These are phyloP conservation scores for Cliona cf. orientalis DNA, from an alignment of 37 sponge, comb jelly and placozoan species.

Conservation along the genomic window DNA sequence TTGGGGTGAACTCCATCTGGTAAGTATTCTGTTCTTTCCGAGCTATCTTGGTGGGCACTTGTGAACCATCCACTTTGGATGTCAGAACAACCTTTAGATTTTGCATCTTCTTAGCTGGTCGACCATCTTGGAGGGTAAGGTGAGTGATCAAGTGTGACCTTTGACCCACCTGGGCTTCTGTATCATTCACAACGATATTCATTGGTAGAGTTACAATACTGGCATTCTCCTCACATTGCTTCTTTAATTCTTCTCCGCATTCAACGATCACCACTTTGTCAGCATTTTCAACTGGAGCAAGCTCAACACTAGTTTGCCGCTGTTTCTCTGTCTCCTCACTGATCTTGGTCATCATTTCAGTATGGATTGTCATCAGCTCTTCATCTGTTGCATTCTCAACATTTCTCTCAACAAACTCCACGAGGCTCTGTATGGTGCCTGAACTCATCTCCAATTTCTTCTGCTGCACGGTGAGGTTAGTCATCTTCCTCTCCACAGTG, in stretches of 20 bases:
- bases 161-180: too few species aligned
- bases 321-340: background rate
- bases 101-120: too few species aligned
- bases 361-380: slow-evolving; percentile 9
- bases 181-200: background rate
- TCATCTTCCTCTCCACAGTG: background rate
- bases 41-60: too few species aligned
- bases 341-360: background rate
- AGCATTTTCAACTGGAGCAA: slow-evolving; percentile 6
- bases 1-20: too few species aligned
- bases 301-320: background rate
- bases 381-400: slow-evolving; percentile 1
- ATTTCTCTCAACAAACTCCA: slow-evolving; percentile 18
- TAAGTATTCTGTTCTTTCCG: too few species aligned
- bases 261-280: background rate
- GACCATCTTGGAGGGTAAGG: too few species aligned
- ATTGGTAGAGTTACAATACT: background rate
- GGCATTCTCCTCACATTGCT: slow-evolving; percentile 5
- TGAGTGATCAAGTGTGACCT: too few species aligned
- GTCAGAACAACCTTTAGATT: too few species aligned
- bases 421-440: slow-evolving; percentile 22
- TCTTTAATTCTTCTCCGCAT: background rate
- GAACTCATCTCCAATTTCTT: background rate
- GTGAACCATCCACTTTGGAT: too few species aligned
- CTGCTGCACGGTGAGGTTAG: slow-evolving; percentile 5